Evolutionary conservation across 2,113 vertebrate genomes (phyloP).

Genomic region (Stegostoma tigrinum): DNA sequence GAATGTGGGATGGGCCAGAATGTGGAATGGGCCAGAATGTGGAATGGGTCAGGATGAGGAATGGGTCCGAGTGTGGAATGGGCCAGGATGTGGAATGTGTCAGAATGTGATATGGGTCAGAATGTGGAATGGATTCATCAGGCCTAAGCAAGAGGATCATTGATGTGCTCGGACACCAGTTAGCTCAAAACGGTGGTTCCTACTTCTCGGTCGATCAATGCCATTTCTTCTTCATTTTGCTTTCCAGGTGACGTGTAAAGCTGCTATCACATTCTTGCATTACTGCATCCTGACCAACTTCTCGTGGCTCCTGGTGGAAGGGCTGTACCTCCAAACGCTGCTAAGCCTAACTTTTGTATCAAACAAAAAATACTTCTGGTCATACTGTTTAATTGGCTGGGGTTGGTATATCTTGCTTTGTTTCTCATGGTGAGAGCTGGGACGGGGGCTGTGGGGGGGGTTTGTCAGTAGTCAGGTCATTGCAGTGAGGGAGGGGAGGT

Average conservation of each 20-base stretch:
- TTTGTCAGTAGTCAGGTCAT: too few relatives aligned
- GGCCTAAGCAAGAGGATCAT: too few relatives aligned
- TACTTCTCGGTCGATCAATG: background rate
- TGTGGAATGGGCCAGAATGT: background rate
- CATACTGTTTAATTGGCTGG: constrained; percentile 77
- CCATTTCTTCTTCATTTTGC: background rate
- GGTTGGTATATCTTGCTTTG: constrained; percentile 54
- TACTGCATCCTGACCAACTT: constrained; percentile 79
- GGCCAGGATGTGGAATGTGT: too few relatives aligned
- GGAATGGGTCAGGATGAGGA: background rate
- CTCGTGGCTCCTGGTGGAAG: constrained; percentile 82
- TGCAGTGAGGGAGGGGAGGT: background rate
- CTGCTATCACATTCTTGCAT: constrained; percentile 72
- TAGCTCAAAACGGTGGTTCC: background rate
- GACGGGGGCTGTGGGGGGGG: background rate
- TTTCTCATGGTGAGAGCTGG: background rate
- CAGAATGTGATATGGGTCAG: background rate
- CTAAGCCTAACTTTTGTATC: constrained; percentile 75
- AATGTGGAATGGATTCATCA: too few relatives aligned
- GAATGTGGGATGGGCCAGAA: too few relatives aligned
- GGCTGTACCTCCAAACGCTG: constrained; percentile 78
- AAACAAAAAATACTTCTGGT: constrained; percentile 76
- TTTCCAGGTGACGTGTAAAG: constrained; percentile 66
- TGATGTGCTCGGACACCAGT: too few relatives aligned
- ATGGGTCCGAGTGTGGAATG: too few relatives aligned